Percentiles rank a stretch among this genome's conserved stretches.
These are phyloP conservation scores for Strigamia transsilvanica DNA, from an alignment of 2,888 invertebrate genomes.

Conservation along the genomic window DNA sequence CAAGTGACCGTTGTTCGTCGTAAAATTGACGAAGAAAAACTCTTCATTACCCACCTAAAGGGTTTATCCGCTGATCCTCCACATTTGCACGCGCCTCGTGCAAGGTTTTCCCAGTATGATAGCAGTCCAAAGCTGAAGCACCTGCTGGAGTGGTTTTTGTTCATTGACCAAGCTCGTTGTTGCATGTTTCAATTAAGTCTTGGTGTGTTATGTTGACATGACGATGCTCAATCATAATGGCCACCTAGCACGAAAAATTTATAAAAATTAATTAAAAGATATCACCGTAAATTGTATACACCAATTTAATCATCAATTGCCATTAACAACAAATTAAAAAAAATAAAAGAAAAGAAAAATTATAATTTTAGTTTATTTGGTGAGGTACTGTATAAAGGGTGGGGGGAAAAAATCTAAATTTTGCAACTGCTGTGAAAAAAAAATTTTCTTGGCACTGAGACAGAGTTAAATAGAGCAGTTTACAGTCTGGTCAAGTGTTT, in stretches of 20 bases:
- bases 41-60: conserved; percentile 49
- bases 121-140: conserved; percentile 9
- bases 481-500: conserved; percentile 46
- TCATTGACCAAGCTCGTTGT: conserved; percentile 27
- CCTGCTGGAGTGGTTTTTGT: neutral
- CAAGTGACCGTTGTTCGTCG: conserved; percentile 45
- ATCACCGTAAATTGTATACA: neutral
- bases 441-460: conserved; percentile 32
- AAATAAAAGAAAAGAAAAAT: neutral
- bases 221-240: neutral
- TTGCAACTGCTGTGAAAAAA: conserved; percentile 31
- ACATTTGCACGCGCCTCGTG: conserved; percentile 45
- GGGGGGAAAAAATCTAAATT: neutral
- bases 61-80: conserved; percentile 43
- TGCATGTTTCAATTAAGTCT: conserved; percentile 37
- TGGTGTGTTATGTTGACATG: conserved; percentile 32
- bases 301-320: neutral
- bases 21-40: conserved; percentile 40
- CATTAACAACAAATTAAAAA: neutral
- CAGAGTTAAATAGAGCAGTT: conserved; percentile 45
- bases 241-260: conserved; percentile 16
- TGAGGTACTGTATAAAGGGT: neutral
- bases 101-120: neutral
- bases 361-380: neutral
- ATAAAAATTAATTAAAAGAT: neutral